Evolutionary conservation across 2,888 invertebrate genomes (phyloP).

Genomic region (Luperina testacea): DNA sequence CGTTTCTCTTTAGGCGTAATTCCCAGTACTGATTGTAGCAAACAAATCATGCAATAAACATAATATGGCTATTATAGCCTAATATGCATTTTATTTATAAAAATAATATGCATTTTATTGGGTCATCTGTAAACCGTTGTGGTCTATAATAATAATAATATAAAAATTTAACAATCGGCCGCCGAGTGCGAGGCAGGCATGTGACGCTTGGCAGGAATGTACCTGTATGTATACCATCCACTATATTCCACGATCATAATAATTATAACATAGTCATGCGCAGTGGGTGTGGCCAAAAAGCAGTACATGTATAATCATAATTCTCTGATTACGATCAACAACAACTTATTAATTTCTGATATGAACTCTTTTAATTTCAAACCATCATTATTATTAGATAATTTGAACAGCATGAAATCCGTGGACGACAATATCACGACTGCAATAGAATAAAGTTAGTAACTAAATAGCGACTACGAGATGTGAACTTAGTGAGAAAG

Average conservation of each 20-base stretch:
- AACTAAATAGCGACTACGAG: not conserved
- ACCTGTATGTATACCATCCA: not conserved
- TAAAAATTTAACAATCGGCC: not conserved
- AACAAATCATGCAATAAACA: too few relatives aligned
- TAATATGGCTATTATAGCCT: too few relatives aligned
- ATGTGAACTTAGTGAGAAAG: not conserved
- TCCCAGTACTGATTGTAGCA: not conserved
- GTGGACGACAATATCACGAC: too few relatives aligned
- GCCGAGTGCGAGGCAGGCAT: not conserved
- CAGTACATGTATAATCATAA: not conserved
- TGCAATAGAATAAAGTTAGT: too few relatives aligned
- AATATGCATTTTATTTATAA: not conserved
- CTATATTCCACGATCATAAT: not conserved
- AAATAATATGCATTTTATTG: not conserved
- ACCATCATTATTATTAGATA: not conserved
- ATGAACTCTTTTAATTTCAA: not conserved
- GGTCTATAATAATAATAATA: not conserved
- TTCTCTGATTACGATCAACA: not conserved
- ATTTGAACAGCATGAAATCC: not conserved
- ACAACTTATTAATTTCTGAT: not conserved
- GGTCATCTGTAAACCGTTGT: not conserved
- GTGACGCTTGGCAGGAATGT: not conserved
- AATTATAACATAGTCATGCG: not conserved
- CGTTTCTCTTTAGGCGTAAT: not conserved
- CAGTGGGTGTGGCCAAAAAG: not conserved